Conservation (phyloP, 2,113 vertebrate genomes). For the Periophthalmus modestus region DNA sequence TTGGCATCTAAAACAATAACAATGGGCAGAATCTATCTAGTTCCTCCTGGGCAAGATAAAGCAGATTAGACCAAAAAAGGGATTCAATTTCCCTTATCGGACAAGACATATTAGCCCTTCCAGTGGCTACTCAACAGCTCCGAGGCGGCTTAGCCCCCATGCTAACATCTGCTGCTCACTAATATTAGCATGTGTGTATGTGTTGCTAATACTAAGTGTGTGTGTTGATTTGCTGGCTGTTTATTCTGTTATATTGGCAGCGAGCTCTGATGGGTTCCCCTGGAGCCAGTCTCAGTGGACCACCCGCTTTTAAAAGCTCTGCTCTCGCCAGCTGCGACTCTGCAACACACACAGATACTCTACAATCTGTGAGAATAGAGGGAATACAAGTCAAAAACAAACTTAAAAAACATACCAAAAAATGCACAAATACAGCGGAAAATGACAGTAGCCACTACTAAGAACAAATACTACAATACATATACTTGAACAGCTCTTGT, state of each 20-base stretch:
- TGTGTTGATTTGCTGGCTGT: conserved; percentile 32
- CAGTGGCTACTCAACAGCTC: conserved; percentile 56
- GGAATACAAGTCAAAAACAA: neutral
- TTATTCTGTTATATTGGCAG: conserved; percentile 58
- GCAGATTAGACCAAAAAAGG: conserved; percentile 56
- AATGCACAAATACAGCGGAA: neutral
- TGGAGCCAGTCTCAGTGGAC: conserved; percentile 45
- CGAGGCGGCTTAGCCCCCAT: conserved; percentile 48
- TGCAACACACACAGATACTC: conserved; percentile 9
- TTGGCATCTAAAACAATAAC: conserved; percentile 22
- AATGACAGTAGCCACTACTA: neutral
- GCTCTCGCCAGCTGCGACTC: conserved; percentile 37
- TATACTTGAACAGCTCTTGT: no score
- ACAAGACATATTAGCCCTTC: conserved; percentile 47
- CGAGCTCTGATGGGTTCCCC: conserved; percentile 42
- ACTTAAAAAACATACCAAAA: neutral
- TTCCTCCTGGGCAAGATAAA: conserved; percentile 50
- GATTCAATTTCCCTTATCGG: conserved; percentile 61
- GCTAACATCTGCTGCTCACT: conserved; percentile 61
- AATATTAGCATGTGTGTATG: conserved; percentile 32
- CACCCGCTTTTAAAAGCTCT: conserved; percentile 44
- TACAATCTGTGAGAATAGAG: neutral
- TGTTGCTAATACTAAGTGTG: neutral
- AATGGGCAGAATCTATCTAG: conserved; percentile 27
- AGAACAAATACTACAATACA: neutral